Percentiles rank a stretch among this genome's conserved stretches.
These are phyloP conservation scores for Nibea albiflora DNA, from an alignment of 2,113 vertebrate species.

Conservation along the genomic window DNA sequence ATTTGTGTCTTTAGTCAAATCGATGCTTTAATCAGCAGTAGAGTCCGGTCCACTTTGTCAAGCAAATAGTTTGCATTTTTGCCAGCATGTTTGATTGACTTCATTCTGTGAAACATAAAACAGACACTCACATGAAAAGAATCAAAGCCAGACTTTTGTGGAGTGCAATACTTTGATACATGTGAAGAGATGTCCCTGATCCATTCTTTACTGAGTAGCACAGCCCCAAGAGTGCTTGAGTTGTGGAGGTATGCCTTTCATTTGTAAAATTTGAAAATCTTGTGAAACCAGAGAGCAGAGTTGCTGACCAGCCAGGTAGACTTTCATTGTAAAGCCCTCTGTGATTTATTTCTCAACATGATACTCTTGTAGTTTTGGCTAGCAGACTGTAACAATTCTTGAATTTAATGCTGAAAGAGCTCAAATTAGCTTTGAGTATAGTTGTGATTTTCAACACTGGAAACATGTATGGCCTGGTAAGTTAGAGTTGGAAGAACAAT, in stretches of 20 bases:
- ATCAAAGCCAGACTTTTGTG: constrained; percentile 53
- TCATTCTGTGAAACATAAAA: constrained; percentile 39
- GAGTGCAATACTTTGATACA: background rate
- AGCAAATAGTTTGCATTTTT: constrained; percentile 29
- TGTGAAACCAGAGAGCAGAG: constrained; percentile 67
- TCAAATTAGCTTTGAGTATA: constrained; percentile 59
- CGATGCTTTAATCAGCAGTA: constrained; percentile 17
- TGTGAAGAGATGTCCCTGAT: constrained; percentile 14
- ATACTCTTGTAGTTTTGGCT: constrained; percentile 63
- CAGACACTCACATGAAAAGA: constrained; percentile 16
- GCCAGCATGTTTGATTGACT: constrained; percentile 36
- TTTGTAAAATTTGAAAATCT: constrained; percentile 46
- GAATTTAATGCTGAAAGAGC: constrained; percentile 54
- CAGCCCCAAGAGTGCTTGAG: constrained; percentile 1
- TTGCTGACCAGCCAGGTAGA: constrained; percentile 31
- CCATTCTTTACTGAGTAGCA: constrained; percentile 10
- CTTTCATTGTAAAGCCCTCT: constrained; percentile 43
- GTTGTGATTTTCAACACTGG: constrained; percentile 38
- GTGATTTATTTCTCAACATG: constrained; percentile 59
- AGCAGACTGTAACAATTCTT: constrained; percentile 44
- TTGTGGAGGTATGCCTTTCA: constrained; percentile 31
- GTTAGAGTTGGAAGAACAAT: background rate
- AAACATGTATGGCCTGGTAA: constrained; percentile 9
- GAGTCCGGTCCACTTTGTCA: background rate
- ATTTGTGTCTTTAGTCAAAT: constrained; percentile 9